phyloP scores from a whole-genome alignment of 2,888 invertebrate species.

The Drosophila putrida region DNA sequence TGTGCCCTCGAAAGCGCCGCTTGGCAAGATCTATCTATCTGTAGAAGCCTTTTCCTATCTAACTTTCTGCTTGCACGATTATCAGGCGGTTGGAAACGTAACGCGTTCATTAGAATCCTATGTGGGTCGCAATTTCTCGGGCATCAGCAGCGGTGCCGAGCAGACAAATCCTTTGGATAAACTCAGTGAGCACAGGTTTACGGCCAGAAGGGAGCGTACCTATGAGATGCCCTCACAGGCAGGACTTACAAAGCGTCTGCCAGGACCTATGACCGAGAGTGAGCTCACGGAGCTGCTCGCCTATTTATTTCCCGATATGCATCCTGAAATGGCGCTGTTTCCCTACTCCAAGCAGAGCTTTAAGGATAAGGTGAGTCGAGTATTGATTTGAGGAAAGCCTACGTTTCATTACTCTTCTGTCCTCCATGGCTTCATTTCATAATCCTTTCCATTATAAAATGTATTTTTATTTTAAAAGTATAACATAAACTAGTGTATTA shows the following conservation, averaged over 20 bases:
- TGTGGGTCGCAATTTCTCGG: constrained; percentile 84
- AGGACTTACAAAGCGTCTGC: constrained; percentile 86
- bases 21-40: constrained; percentile 88
- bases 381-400: no score
- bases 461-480: no score
- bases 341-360: constrained; percentile 86
- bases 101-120: constrained; percentile 72
- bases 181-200: constrained; percentile 91
- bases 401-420: no score
- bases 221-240: constrained; percentile 84
- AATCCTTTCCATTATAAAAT: no score
- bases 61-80: constrained; percentile 90
- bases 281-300: constrained; percentile 91
- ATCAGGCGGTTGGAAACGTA: constrained; percentile 88
- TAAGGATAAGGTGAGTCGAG: constrained; percentile 85
- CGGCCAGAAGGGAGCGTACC: constrained; percentile 71
- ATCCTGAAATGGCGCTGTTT: constrained; percentile 87
- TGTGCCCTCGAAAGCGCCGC: constrained; percentile 91
- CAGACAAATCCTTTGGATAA: constrained; percentile 88
- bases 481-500: no score
- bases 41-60: constrained; percentile 91
- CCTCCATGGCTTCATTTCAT: no score
- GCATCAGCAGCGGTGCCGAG: constrained; percentile 86
- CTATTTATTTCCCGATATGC: constrained; percentile 95
- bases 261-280: constrained; percentile 92